Conservation (phyloP, 2,113 vertebrate genomes). For the Sander vitreus region DNA sequence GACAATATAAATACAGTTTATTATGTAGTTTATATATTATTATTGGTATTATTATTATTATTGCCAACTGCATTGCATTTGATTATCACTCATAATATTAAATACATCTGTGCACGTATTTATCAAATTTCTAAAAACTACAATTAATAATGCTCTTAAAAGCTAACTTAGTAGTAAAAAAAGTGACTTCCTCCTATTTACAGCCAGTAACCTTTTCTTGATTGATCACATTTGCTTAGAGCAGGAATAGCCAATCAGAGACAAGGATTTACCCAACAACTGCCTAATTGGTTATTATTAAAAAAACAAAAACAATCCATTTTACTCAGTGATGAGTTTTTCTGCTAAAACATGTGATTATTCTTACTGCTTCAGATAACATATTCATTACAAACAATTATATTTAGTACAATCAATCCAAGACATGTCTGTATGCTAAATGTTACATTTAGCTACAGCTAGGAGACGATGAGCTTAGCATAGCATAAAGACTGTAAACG, state of each 20-base stretch:
- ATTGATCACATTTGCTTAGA: background rate
- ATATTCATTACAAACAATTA: background rate
- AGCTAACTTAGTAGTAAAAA: background rate
- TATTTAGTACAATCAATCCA: background rate
- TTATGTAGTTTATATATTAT: constrained; percentile 52
- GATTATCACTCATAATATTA: constrained; percentile 41
- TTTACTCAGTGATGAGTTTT: background rate
- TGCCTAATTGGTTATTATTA: background rate
- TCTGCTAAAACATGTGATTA: background rate
- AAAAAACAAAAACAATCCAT: background rate
- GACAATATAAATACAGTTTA: constrained; percentile 39
- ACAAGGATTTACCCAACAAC: background rate
- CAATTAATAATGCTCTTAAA: background rate
- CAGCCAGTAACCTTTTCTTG: background rate
- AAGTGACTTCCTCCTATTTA: background rate
- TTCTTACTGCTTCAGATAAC: background rate
- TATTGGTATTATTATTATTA: constrained; percentile 66
- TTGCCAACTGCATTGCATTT: constrained; percentile 38
- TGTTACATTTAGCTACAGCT: background rate
- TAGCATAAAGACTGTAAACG: background rate
- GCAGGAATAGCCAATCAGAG: too few relatives aligned
- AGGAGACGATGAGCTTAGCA: constrained; percentile 8
- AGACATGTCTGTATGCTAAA: background rate
- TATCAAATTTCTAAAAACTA: constrained; percentile 38
- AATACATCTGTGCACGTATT: constrained; percentile 41